Evolutionary conservation across 2,797 vertebrate species (phyloP), one percentile per base, ranked within the genome.

Genomic region (Synanceia verrucosa): DNA sequence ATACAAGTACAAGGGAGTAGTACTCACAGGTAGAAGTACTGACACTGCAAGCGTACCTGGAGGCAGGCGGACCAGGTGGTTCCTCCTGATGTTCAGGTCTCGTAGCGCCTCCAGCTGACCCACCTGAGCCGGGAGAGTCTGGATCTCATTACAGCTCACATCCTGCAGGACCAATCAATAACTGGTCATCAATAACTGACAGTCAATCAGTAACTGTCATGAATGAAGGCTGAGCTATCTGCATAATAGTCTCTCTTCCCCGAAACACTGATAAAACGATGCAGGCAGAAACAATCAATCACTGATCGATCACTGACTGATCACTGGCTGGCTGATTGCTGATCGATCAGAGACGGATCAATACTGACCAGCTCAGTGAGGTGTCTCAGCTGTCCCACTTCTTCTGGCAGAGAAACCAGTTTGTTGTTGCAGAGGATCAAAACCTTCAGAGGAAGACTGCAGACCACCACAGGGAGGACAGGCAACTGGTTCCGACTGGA

Each of bases 111-210:
- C 96, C 84, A 99, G 88, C 83, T 91, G 93, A 78, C 96, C 96
- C 39, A 99, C 93, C 86, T 99, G 97, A 14, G 95, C 90, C 51
- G 98, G 98, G 77, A 99, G 84, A 60, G 92, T 96, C 92, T 97
- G 96, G 92, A 99, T 96, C 93, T 99, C 98, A 80, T 99, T 99
- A 87, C 97, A 98, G 93, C 98, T 99, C 51, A 99, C 96, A 60
- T 99, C 97, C 98, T 99, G 86, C 52, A 87, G 73, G 1, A 3
- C 1, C 19, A 63, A 44, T 31, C 24, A 41, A 41, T 41, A 41
- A n/a, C 39, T 41, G 39, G 5, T n/a, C 1, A 47, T 31, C 13
- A 41, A 9, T 21, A 9, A 16, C 4, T 19, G 9, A 50, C 18
- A 1, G 44, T 33, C 29, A 36, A 12, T 23, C 4, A 9, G 9